These are phyloP conservation scores for Circaetus gallicus DNA, from an alignment of 2,113 vertebrate genomes.

Conservation along the genomic window DNA sequence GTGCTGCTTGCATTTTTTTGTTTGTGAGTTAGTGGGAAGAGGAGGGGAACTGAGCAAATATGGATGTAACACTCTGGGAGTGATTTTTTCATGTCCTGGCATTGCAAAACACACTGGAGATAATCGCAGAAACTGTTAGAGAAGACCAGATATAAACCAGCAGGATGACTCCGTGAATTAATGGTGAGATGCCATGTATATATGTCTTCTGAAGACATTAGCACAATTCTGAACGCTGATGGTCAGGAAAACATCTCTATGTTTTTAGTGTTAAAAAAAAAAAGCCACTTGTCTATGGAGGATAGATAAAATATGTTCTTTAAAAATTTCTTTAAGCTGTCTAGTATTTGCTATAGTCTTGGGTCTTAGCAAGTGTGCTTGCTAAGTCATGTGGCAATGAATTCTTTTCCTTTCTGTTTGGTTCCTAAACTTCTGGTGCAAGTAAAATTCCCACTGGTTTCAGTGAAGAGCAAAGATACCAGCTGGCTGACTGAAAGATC, in stretches of 20 bases:
- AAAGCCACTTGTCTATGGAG: not conserved
- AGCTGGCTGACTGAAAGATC: not conserved
- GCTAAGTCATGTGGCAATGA: not conserved
- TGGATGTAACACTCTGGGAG: not conserved
- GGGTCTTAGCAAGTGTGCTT: not conserved
- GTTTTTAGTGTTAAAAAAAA: not conserved
- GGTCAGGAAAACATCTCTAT: not conserved
- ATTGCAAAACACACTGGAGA: not conserved
- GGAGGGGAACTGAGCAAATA: not conserved
- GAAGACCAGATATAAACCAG: not conserved
- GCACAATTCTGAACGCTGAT: not conserved
- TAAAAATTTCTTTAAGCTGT: not conserved
- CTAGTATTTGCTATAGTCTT: not conserved
- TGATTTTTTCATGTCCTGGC: not conserved
- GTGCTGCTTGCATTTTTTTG: not conserved
- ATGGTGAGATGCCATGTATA: accelerated
- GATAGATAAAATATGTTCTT: not conserved
- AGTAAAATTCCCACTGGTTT: not conserved
- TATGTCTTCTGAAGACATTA: not conserved
- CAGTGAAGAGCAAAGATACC: not conserved
- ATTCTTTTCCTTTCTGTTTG: not conserved
- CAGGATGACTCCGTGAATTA: not conserved
- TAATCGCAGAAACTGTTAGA: not conserved
- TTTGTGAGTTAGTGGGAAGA: not conserved
- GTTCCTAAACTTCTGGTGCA: not conserved